phyloP scores from a whole-genome alignment of 2,113 vertebrate species.

The Craseonycteris thonglongyai region DNA sequence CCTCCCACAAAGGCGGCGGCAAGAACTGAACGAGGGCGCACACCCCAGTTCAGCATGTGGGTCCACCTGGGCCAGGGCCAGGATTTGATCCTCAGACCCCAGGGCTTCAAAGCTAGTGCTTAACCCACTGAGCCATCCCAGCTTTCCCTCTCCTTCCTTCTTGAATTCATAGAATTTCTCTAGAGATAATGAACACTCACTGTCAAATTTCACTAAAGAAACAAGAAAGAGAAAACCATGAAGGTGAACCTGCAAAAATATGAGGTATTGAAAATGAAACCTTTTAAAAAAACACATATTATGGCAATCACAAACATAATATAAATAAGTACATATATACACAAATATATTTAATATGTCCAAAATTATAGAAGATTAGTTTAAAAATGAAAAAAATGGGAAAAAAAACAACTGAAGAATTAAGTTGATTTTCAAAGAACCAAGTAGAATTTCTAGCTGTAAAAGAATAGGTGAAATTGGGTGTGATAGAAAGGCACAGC shows the following conservation, averaged over 20 bases:
- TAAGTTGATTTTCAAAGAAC: background rate
- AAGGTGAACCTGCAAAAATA: background rate
- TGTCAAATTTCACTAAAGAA: background rate
- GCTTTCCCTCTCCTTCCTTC: too few relatives aligned
- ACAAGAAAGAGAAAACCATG: background rate
- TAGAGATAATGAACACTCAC: background rate
- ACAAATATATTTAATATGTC: background rate
- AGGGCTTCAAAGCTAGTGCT: too few relatives aligned
- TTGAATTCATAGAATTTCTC: background rate
- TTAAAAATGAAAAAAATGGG: background rate
- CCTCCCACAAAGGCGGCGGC: too few relatives aligned
- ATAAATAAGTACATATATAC: background rate
- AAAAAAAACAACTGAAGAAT: background rate
- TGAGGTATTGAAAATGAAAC: background rate
- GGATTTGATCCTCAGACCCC: too few relatives aligned
- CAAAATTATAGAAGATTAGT: background rate
- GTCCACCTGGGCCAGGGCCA: too few relatives aligned
- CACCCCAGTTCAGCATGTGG: too few relatives aligned
- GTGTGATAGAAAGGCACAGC: background rate
- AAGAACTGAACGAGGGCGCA: too few relatives aligned
- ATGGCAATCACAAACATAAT: background rate
- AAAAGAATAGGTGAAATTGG: background rate
- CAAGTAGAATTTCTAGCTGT: background rate
- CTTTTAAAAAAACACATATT: background rate
- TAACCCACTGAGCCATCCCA: too few relatives aligned